Conservation (phyloP, 2,888 invertebrate species). For the Cephus sareptanus region DNA sequence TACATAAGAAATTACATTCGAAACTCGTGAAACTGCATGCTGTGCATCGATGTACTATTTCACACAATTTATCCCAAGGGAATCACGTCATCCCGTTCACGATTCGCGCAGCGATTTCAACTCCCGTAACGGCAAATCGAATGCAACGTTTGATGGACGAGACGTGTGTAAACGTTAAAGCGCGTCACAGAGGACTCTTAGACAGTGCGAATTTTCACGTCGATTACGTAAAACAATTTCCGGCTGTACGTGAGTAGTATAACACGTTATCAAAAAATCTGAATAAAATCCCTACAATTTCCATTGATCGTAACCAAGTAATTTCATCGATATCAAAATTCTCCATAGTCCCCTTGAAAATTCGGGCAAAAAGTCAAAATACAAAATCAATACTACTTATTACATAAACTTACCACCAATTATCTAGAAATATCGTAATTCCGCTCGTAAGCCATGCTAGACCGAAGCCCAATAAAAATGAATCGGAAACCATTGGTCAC, state of each 20-base stretch:
- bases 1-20: neutral
- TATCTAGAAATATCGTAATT: neutral
- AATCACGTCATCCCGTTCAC: neutral
- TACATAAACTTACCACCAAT: neutral
- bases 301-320: neutral
- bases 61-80: neutral
- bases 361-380: neutral
- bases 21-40: neutral
- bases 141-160: constrained; percentile 39
- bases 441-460: neutral
- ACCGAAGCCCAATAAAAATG: constrained; percentile 19
- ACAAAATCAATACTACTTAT: neutral
- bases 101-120: constrained; percentile 1
- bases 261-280: neutral
- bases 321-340: neutral
- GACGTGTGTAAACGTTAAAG: neutral
- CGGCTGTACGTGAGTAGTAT: no score
- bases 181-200: neutral
- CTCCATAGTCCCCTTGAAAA: neutral
- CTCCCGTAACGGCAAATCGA: constrained; percentile 43
- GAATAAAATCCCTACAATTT: neutral
- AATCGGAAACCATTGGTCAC: constrained; percentile 21
- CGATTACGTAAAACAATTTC: neutral
- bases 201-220: neutral
- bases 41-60: neutral